Percentiles rank a stretch among this genome's conserved stretches.
Evolutionary conservation across 2,113 vertebrate species (phyloP).

Genomic region (Spea multiplicata): DNA sequence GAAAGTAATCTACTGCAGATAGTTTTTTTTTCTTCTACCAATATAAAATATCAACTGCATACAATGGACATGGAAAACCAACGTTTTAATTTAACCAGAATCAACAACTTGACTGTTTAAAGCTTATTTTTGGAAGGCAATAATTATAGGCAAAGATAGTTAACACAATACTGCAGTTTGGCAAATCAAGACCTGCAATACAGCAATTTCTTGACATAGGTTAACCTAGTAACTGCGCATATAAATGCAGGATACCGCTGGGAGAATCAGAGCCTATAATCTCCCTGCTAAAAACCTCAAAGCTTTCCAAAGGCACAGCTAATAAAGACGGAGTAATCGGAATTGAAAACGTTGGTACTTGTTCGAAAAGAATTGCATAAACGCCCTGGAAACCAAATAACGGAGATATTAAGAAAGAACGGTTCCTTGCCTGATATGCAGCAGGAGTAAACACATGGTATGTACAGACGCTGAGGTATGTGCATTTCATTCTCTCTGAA

Average conservation of each 20-base stretch:
- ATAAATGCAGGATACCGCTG: constrained; percentile 2
- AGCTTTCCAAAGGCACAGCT: constrained; percentile 3
- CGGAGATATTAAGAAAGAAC: background rate
- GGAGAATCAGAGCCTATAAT: background rate
- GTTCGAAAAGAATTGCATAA: background rate
- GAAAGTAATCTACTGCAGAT: no score
- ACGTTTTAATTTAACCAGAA: background rate
- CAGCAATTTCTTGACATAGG: background rate
- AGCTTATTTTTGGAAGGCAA: background rate
- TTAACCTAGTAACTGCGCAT: constrained; percentile 1
- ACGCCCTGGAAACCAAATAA: background rate
- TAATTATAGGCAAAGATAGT: background rate
- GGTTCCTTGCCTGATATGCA: background rate
- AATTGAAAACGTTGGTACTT: background rate
- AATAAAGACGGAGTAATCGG: background rate
- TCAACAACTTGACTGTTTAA: background rate
- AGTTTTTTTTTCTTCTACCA: no score
- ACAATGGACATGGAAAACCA: background rate
- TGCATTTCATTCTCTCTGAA: no score
- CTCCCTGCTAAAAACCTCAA: background rate
- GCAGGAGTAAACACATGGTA: no score
- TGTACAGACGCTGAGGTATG: no score
- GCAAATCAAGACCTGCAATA: constrained; percentile 7
- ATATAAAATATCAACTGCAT: no score
- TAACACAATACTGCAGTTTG: background rate